Evolutionary conservation across 2,113 vertebrate species (phyloP).

Genomic region (Spermophilus dauricus): DNA sequence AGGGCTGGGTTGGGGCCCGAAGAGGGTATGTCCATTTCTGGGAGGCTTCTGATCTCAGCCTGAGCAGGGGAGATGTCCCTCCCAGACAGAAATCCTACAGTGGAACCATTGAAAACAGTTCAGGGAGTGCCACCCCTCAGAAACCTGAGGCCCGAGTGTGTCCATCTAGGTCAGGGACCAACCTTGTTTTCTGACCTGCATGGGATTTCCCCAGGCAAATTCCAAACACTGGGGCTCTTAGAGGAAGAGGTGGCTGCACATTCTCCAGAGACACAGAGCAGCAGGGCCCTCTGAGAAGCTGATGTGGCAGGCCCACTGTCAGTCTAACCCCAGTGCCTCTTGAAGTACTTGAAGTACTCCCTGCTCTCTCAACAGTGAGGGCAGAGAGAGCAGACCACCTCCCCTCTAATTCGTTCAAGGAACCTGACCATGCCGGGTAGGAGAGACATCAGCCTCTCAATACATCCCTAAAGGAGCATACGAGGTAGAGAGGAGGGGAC

Average conservation of each 20-base stretch:
- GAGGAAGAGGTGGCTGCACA: not conserved
- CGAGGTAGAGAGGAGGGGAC: not conserved
- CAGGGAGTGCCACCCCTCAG: not conserved
- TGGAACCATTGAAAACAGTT: not conserved
- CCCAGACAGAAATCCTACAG: conserved; percentile 11
- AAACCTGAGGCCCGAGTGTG: not conserved
- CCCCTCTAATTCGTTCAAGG: not conserved
- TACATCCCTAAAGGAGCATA: not conserved
- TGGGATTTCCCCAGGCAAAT: not conserved
- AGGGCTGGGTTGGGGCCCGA: not conserved
- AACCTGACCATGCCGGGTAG: not conserved
- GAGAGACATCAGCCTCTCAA: too few species aligned
- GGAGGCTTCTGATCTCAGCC: conserved; percentile 18
- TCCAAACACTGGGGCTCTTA: not conserved
- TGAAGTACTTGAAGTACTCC: not conserved
- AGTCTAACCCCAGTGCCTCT: not conserved
- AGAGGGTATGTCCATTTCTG: not conserved
- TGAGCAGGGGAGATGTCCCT: not conserved
- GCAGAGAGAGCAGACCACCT: not conserved
- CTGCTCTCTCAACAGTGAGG: not conserved
- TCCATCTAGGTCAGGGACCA: not conserved
- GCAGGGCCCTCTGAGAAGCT: not conserved
- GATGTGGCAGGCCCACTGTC: not conserved
- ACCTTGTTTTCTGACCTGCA: not conserved
- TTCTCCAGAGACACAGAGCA: not conserved